Base-by-base conservation (phyloP, 2,113 vertebrate genomes). In the Amia ocellicauda region DNA sequence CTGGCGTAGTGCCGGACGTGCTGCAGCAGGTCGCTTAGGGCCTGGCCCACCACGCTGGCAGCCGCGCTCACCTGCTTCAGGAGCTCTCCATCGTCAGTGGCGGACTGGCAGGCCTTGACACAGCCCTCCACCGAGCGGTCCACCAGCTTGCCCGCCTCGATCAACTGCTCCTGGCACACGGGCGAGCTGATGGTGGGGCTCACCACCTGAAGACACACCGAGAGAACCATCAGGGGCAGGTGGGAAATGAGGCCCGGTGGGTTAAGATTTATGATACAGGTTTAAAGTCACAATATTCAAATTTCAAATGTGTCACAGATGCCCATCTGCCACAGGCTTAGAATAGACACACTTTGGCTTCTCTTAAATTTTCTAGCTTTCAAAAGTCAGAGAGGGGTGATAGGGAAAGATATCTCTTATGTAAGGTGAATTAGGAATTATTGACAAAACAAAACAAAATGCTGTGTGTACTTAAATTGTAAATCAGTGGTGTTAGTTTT, bases 161-260 rank as follows among this genome's bases (percentile, higher is more conserved):
- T 94, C 70, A 99, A 90, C 83, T 99, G 97, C 56, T 99, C 96
- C 88, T 99, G 97, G 60, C 97, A 99, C 76, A 98, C 97, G 0
- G 96, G 96, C 11, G 96, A 98, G 80, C 96, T 97, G 84, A 99
- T 97, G 76, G 97, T 98, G 19, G 97, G 95, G 54, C 96, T 98
- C 74, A 99, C 95, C 67, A 99, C 96, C 97, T 98, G 80, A 17
- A 53, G 0, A 16, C n/a, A 36, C 17, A 20, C 0, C 2, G 22
- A 16, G 9, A 49, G 2, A 19, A 45, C 1, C n/a, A n/a, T n/a
- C n/a, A n/a, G n/a, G n/a, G 26, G 23, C 13, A 42, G 1, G 8
- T 7, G 31, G 31, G 31, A 5, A 36, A 10, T 36, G 31, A 36
- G 31, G 31, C 31, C 5, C 1, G 11, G 31, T n/a, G n/a, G n/a